These are phyloP conservation scores for Eupeodes latifasciatus DNA, from an alignment of 2,888 invertebrate species.

Conservation along the genomic window DNA sequence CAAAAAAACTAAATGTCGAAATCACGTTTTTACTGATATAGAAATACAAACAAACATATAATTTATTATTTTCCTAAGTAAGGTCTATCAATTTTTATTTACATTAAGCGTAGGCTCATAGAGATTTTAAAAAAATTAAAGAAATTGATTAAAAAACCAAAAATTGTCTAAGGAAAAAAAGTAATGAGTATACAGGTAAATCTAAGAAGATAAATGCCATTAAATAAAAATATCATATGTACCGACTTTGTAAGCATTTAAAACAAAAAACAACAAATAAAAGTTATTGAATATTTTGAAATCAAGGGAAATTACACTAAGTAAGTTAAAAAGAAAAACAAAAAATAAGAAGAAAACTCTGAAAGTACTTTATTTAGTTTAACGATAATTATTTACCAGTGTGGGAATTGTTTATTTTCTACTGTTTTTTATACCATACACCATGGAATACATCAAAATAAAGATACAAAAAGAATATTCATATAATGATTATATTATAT, in stretches of 20 bases:
- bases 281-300: constrained; percentile 31
- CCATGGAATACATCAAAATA: constrained; percentile 70
- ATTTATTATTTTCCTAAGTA: constrained; percentile 11
- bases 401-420: constrained; percentile 75
- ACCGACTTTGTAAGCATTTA: constrained; percentile 25
- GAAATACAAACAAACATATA: neutral
- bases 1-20: constrained; percentile 12
- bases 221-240: constrained; percentile 15
- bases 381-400: constrained; percentile 63
- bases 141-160: neutral
- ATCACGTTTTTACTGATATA: constrained; percentile 26
- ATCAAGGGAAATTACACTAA: constrained; percentile 37
- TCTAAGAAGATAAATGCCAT: constrained; percentile 30
- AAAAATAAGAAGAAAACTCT: no score
- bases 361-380: constrained; percentile 50
- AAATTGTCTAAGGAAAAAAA: neutral
- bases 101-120: neutral
- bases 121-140: neutral
- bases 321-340: constrained; percentile 23
- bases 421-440: constrained; percentile 75
- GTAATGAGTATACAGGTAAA: constrained; percentile 12
- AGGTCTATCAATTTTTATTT: neutral
- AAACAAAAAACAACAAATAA: constrained; percentile 11
- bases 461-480: constrained; percentile 61
- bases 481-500: constrained; percentile 66